A percentile compares a stretch with the other conserved stretches of the same genome.
These are phyloP conservation scores for Catharus ustulatus DNA, from an alignment of 2,797 vertebrate genomes.

Conservation along the genomic window DNA sequence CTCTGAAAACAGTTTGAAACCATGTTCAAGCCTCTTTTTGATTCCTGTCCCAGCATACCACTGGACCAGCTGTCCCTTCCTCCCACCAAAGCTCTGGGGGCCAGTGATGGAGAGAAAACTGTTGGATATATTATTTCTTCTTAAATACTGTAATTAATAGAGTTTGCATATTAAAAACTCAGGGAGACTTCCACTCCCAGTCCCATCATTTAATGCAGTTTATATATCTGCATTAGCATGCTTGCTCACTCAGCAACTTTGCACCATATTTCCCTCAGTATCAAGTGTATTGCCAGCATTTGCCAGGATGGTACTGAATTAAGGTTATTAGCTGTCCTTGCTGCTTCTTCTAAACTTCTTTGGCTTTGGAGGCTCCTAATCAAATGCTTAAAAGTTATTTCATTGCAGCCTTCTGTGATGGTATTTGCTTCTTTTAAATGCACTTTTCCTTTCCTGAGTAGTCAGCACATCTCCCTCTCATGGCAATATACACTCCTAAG, in stretches of 20 bases:
- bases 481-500: slow-evolving; percentile 31
- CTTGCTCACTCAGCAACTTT: slow-evolving; percentile 31
- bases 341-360: slow-evolving; percentile 11
- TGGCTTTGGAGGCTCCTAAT: slow-evolving; percentile 20
- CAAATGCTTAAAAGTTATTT: slow-evolving; percentile 60
- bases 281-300: not conserved
- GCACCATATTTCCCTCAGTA: not conserved
- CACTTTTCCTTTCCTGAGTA: slow-evolving; percentile 22
- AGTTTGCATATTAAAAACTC: not conserved
- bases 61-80: not conserved
- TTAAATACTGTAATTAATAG: not conserved
- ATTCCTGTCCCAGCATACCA: rapidly evolving
- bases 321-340: slow-evolving; percentile 9
- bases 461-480: slow-evolving; percentile 62
- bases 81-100: not conserved
- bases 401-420: slow-evolving; percentile 43
- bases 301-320: slow-evolving; percentile 43
- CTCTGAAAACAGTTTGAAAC: not conserved
- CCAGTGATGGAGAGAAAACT: rapidly evolving
- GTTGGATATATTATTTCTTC: not conserved
- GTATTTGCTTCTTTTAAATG: slow-evolving; percentile 48
- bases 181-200: not conserved
- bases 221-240: slow-evolving; percentile 25
- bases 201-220: not conserved
- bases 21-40: not conserved